These are phyloP conservation scores for Tenthredo scrophulariae DNA, from an alignment of 2,888 invertebrate species.

Conservation along the genomic window DNA sequence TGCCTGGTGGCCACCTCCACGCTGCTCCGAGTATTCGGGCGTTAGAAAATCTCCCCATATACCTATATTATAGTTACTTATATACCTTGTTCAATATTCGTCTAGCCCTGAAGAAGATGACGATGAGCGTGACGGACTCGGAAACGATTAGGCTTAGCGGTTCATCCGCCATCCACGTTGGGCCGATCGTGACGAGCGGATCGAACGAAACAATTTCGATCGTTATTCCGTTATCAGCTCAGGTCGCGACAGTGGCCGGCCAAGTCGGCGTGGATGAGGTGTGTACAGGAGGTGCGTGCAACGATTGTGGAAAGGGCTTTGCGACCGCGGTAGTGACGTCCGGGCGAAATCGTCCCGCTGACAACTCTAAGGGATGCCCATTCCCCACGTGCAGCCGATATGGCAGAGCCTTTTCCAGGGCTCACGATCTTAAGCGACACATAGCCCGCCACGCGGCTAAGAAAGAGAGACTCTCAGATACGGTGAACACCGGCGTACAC, in stretches of 20 bases:
- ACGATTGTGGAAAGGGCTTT: constrained; percentile 60
- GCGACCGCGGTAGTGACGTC: constrained; percentile 16
- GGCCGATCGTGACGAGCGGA: constrained; percentile 71
- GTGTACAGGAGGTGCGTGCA: constrained; percentile 56
- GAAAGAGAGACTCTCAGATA: constrained; percentile 68
- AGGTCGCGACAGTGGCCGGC: constrained; percentile 68
- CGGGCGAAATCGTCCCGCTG: background rate
- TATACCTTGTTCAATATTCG: background rate
- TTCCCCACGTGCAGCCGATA: constrained; percentile 73
- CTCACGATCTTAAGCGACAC: constrained; percentile 75
- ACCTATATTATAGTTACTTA: too few species aligned
- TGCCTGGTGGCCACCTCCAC: too few species aligned
- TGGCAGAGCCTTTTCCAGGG: constrained; percentile 74
- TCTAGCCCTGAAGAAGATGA: background rate
- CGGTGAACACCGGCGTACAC: constrained; percentile 56
- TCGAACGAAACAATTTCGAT: constrained; percentile 74
- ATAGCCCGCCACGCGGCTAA: constrained; percentile 73
- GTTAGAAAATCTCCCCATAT: too few species aligned
- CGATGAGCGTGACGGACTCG: constrained; percentile 65
- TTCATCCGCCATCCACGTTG: constrained; percentile 72
- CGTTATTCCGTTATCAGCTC: constrained; percentile 73
- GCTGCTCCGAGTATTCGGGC: too few species aligned
- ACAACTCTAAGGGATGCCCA: constrained; percentile 69
- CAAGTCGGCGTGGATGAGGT: constrained; percentile 61
- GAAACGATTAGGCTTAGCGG: constrained; percentile 67